A percentile compares a stretch with the other conserved stretches of the same genome.
Conservation (phyloP, 2,113 vertebrate species). For the Ophiodon elongatus region DNA sequence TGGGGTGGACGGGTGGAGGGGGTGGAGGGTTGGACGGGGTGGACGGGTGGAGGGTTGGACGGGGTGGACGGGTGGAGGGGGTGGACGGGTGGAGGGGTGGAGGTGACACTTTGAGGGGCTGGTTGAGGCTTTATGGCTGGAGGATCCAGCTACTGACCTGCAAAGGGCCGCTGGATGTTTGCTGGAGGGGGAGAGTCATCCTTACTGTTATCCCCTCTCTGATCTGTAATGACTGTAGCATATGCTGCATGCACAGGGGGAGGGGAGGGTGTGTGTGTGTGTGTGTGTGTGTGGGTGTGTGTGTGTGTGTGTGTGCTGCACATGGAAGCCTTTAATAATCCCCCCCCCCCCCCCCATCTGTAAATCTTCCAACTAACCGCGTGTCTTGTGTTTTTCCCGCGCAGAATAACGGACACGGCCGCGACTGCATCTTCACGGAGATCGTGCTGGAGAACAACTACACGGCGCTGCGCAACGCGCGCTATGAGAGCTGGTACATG, state of each 20-base stretch:
- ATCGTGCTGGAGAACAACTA: slow-evolving; percentile 99
- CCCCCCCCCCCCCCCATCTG: slow-evolving; percentile 53
- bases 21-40: slow-evolving; percentile 6
- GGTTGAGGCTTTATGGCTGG: slow-evolving; percentile 51
- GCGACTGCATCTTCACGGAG: slow-evolving; percentile 97
- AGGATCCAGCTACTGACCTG: slow-evolving; percentile 51
- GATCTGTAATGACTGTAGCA: slow-evolving; percentile 84
- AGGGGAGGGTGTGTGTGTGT: not conserved
- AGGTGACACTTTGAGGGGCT: slow-evolving; percentile 26
- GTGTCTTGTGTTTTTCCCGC: slow-evolving; percentile 30
- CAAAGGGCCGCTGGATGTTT: slow-evolving; percentile 67
- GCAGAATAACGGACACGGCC: slow-evolving; percentile 94
- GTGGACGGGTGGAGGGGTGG: too few species aligned
- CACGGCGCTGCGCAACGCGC: slow-evolving; percentile 95
- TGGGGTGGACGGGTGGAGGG: slow-evolving; percentile 2
- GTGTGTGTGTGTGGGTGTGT: slow-evolving; percentile 15
- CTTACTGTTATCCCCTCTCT: slow-evolving; percentile 75
- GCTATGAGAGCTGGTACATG: slow-evolving; percentile 98
- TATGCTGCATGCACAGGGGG: slow-evolving; percentile 72
- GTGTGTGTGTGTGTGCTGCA: slow-evolving; percentile 2
- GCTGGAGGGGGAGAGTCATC: slow-evolving; percentile 73
- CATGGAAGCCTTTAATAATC: slow-evolving; percentile 38
- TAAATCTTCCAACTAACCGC: slow-evolving; percentile 24
- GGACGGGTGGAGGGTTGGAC: slow-evolving; percentile 20
- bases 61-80: too few species aligned